A percentile compares a stretch with the other conserved stretches of the same genome.
These are phyloP conservation scores for Cynopterus sphinx DNA, from an alignment of 2,797 vertebrate species.

Conservation along the genomic window DNA sequence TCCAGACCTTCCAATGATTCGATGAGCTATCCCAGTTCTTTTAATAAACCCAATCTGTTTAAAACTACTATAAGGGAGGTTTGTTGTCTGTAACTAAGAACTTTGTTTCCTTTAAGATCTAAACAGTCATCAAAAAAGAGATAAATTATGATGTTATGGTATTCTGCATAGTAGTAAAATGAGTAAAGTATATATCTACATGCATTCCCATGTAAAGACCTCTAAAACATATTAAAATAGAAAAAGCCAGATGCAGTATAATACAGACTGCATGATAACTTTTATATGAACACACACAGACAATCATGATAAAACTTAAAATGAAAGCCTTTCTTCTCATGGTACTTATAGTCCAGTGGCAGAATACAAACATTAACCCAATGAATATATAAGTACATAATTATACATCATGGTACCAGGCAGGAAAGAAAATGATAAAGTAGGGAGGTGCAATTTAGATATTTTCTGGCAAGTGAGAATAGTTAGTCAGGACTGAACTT, in stretches of 20 bases:
- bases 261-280: neutral
- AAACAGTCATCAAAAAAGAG: neutral
- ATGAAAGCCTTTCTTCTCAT: neutral
- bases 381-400: neutral
- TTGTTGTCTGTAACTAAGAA: constrained; percentile 10
- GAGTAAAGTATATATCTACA: neutral
- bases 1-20: neutral
- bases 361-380: neutral
- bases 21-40: neutral
- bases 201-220: neutral
- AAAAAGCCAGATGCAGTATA: neutral
- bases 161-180: neutral
- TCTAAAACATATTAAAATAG: neutral
- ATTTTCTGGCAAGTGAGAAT: neutral
- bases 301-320: neutral
- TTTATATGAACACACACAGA: neutral
- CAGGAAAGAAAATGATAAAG: constrained; percentile 36
- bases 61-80: constrained; percentile 3
- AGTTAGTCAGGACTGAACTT: neutral
- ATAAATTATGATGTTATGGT: neutral
- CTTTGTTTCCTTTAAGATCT: neutral
- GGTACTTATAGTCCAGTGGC: neutral
- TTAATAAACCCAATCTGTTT: neutral
- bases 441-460: neutral
- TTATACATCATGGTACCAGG: neutral